phyloP scores from a whole-genome alignment of 2,888 invertebrate species.

The Agonopterix alstromeriana region DNA sequence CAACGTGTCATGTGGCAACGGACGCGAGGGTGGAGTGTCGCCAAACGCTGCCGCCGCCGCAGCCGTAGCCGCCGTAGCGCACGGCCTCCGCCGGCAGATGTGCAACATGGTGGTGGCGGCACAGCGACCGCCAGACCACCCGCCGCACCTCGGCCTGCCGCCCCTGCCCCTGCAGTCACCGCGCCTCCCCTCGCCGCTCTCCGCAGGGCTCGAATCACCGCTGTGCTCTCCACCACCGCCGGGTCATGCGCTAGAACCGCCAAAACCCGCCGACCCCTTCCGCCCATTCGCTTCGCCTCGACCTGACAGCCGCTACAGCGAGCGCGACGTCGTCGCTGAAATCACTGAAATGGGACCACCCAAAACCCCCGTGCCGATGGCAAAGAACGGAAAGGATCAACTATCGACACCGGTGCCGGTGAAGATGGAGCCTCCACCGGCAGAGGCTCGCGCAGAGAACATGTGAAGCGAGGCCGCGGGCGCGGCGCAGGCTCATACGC shows the following conservation, averaged over 20 bases:
- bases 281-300: conserved; percentile 78
- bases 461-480: conserved; percentile 73
- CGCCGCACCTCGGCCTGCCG: conserved; percentile 67
- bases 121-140: conserved; percentile 58
- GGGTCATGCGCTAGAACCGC: conserved; percentile 81
- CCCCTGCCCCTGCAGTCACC: conserved; percentile 58
- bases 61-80: conserved; percentile 90
- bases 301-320: conserved; percentile 78
- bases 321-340: conserved; percentile 75
- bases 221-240: conserved; percentile 79
- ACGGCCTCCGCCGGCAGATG: conserved; percentile 91
- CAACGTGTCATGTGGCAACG: conserved; percentile 73
- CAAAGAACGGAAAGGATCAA: conserved; percentile 54
- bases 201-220: conserved; percentile 78
- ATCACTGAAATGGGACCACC: conserved; percentile 65
- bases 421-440: conserved; percentile 80
- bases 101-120: conserved; percentile 85
- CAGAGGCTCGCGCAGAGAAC: conserved; percentile 77
- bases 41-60: conserved; percentile 86
- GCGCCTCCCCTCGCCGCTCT: conserved; percentile 73
- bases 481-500: conserved; percentile 34
- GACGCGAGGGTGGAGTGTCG: conserved; percentile 71
- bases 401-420: conserved; percentile 78
- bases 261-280: conserved; percentile 69
- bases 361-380: conserved; percentile 44